These are phyloP conservation scores for Lamprologus ornatipinnis DNA, from an alignment of 2,113 vertebrate species.

Conservation along the genomic window DNA sequence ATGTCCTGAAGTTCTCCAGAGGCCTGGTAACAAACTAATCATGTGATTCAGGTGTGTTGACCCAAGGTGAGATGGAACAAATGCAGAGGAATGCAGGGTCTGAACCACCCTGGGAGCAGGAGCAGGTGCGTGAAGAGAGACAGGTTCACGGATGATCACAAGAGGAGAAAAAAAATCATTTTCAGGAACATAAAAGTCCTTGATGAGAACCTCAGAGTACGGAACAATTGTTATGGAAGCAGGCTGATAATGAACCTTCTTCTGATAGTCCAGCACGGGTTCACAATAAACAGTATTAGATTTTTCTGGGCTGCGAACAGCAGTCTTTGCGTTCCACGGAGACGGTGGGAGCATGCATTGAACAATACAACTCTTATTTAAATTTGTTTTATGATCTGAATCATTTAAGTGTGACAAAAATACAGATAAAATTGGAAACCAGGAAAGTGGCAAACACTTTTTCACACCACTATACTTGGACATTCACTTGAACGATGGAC, in stretches of 20 bases:
- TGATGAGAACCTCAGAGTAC: too few relatives aligned
- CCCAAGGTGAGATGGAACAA: background rate
- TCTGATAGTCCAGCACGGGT: background rate
- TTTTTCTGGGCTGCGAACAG: background rate
- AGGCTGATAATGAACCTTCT: background rate
- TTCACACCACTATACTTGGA: fast-evolving
- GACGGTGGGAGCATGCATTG: background rate
- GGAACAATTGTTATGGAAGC: background rate
- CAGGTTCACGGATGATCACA: background rate
- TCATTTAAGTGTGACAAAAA: fast-evolving
- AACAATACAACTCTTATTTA: background rate
- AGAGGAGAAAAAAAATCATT: fast-evolving
- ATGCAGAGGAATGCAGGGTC: background rate
- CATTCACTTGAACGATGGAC: background rate
- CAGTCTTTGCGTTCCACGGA: background rate
- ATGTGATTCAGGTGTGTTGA: too few relatives aligned
- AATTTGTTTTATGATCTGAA: background rate
- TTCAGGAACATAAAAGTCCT: background rate
- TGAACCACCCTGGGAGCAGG: background rate
- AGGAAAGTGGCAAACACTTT: background rate
- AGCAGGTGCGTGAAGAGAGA: background rate
- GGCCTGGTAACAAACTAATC: too few relatives aligned
- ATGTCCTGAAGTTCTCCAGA: background rate
- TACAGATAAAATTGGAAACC: background rate
- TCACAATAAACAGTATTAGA: background rate